A percentile compares a stretch with the other conserved stretches of the same genome.
These are phyloP conservation scores for Palythoa grandis DNA, from an alignment of 92 coral and sea anemone species.

Conservation along the genomic window DNA sequence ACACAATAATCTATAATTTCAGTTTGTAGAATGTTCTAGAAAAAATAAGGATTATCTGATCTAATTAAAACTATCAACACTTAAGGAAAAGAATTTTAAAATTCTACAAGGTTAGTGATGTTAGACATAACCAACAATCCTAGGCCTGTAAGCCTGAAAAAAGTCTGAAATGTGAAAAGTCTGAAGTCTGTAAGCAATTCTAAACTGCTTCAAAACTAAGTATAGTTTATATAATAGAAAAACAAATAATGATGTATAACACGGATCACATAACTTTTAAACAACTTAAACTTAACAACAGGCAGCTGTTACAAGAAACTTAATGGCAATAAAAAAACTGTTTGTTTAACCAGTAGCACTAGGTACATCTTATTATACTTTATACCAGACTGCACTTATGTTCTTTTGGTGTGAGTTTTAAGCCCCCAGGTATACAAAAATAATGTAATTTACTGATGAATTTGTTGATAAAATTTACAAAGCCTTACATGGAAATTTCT, in stretches of 20 bases:
- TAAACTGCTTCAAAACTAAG: conserved; percentile 12
- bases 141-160: neutral
- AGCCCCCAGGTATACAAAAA: conserved; percentile 6
- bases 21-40: conserved; percentile 37
- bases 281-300: neutral
- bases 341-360: no score
- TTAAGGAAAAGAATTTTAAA: conserved; percentile 30
- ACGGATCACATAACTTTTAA: neutral
- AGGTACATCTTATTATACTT: neutral
- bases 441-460: neutral
- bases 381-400: neutral
- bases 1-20: neutral
- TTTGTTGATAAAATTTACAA: conserved; percentile 27
- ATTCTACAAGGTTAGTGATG: conserved; percentile 4
- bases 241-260: neutral
- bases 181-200: neutral
- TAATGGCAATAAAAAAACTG: no score
- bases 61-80: conserved; percentile 25
- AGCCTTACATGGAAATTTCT: conserved; percentile 2
- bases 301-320: neutral
- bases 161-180: neutral
- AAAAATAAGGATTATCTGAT: neutral
- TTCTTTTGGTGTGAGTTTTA: neutral
- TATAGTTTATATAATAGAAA: neutral
- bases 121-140: neutral